phyloP scores from a whole-genome alignment of 2,113 vertebrate species.

The Isurus oxyrinchus region DNA sequence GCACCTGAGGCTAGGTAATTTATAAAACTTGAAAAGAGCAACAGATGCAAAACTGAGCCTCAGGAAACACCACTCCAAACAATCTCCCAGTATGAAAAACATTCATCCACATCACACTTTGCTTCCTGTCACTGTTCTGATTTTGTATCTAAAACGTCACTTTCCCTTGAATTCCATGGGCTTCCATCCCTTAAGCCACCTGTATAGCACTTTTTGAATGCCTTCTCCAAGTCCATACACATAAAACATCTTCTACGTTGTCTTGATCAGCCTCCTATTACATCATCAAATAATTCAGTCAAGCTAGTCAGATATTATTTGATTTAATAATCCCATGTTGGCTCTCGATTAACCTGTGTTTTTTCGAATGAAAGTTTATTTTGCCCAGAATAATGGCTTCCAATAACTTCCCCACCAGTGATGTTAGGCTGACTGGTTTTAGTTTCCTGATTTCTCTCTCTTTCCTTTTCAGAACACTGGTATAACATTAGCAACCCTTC shows the following conservation, averaged over 20 bases:
- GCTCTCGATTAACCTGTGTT: neutral
- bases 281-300: neutral
- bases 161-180: neutral
- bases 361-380: neutral
- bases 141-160: neutral
- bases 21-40: too few relatives aligned
- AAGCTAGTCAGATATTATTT: neutral
- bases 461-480: neutral
- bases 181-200: neutral
- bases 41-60: too few relatives aligned
- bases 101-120: neutral
- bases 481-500: neutral
- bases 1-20: too few relatives aligned
- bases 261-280: neutral
- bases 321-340: neutral
- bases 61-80: neutral
- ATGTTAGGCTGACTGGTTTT: neutral
- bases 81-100: neutral
- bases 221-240: neutral
- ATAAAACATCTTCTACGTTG: neutral
- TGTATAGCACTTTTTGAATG: neutral
- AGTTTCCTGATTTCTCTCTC: neutral
- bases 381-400: neutral
- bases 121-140: neutral
- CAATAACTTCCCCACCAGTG: neutral